phyloP scores from a whole-genome alignment of 1,140 invertebrate species.

The roundworm (Caenorhabditis elegans) region DNA sequence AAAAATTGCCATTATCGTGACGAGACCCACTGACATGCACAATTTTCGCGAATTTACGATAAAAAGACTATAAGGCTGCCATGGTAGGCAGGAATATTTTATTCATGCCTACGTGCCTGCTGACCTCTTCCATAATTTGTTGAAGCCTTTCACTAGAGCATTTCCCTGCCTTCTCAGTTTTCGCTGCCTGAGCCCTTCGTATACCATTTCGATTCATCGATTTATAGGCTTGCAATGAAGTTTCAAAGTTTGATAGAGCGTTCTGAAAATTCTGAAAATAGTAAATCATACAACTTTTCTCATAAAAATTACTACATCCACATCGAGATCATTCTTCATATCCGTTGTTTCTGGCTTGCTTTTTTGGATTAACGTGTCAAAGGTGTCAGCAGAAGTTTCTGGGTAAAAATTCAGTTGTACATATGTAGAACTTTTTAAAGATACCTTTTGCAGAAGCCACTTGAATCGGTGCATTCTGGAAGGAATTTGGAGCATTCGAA shows the following conservation, averaged over 20 bases:
- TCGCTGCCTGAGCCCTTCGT: not conserved
- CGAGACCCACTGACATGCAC: too few relatives aligned
- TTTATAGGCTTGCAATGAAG: not conserved
- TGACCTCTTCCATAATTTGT: not conserved
- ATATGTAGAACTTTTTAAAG: too few relatives aligned
- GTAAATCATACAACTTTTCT: not conserved
- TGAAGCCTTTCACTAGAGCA: not conserved
- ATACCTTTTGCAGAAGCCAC: not conserved
- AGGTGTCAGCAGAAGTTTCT: not conserved
- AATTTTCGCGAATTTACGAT: too few relatives aligned
- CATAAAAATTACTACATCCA: not conserved
- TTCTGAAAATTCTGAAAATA: not conserved
- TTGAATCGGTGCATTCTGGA: not conserved
- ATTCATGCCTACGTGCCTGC: not conserved
- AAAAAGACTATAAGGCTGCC: too few relatives aligned
- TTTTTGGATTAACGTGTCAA: not conserved
- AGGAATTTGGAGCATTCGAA: not conserved
- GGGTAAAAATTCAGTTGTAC: not conserved
- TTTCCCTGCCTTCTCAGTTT: not conserved
- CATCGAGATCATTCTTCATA: slow-evolving; percentile 19
- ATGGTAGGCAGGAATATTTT: too few relatives aligned
- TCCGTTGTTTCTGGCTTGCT: not conserved
- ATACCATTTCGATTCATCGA: not conserved
- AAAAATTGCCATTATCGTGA: too few relatives aligned
- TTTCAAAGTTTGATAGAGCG: not conserved